Evolutionary conservation across 2,888 invertebrate genomes (phyloP).

Genomic region (Andrena chrysosceles): DNA sequence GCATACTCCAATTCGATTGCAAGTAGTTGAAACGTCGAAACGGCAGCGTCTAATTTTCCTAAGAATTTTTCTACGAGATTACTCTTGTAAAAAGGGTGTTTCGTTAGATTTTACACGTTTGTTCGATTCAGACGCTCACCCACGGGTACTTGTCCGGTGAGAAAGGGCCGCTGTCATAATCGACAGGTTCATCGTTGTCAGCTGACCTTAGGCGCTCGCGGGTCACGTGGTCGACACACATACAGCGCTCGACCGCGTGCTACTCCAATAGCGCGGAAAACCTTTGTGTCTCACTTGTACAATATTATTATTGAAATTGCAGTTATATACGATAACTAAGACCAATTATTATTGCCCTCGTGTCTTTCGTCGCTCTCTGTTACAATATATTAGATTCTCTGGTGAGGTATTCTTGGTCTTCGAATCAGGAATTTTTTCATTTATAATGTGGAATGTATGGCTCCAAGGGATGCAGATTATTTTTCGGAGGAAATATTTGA

Average conservation of each 20-base stretch:
- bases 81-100: not conserved
- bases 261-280: conserved; percentile 7
- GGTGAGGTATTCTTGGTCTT: no score
- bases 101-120: not conserved
- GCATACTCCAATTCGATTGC: not conserved
- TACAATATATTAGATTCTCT: no score
- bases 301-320: not conserved
- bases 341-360: no score
- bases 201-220: conserved; percentile 68
- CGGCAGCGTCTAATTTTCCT: not conserved
- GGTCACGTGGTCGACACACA: conserved; percentile 68
- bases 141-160: not conserved
- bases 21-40: not conserved
- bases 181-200: conserved; percentile 56
- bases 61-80: not conserved
- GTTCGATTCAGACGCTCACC: not conserved
- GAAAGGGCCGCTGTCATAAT: conserved; percentile 17
- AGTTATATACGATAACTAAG: no score
- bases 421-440: no score
- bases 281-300: not conserved
- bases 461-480: no score
- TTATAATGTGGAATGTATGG: no score
- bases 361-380: no score
- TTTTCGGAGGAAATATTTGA: no score
- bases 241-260: conserved; percentile 47